Conservation (phyloP, 2,797 vertebrate species). For the Glossophaga mutica region DNA sequence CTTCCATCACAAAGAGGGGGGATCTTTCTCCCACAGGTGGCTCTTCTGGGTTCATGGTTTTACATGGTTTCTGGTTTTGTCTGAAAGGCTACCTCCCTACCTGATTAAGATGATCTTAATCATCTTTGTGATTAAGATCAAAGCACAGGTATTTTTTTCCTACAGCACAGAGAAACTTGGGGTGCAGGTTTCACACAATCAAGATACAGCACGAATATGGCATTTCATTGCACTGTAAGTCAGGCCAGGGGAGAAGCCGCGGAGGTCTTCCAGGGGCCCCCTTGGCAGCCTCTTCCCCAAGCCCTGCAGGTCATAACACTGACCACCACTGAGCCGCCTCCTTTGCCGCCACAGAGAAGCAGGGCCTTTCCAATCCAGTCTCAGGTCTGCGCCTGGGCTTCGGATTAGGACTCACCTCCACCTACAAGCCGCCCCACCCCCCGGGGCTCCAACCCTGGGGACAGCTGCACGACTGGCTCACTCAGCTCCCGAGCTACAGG, state of each 20-base stretch:
- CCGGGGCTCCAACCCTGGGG: background rate
- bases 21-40: background rate
- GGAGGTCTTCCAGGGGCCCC: background rate
- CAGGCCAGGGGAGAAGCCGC: background rate
- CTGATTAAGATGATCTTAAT: too few species aligned
- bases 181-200: background rate
- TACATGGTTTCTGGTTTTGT: background rate
- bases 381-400: background rate
- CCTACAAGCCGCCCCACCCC: background rate
- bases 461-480: background rate
- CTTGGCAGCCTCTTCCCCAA: background rate
- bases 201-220: background rate
- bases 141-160: background rate
- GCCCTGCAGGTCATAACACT: background rate
- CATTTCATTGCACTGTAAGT: background rate
- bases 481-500: background rate
- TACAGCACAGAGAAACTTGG: background rate
- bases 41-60: background rate
- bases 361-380: background rate
- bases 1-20: background rate
- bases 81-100: background rate
- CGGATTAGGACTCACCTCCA: background rate
- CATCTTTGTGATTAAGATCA: too few species aligned
- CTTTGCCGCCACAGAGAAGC: background rate
- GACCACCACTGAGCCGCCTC: background rate